Evolutionary conservation across 2,797 vertebrate species (phyloP).

Genomic region (Chelon auratus): DNA sequence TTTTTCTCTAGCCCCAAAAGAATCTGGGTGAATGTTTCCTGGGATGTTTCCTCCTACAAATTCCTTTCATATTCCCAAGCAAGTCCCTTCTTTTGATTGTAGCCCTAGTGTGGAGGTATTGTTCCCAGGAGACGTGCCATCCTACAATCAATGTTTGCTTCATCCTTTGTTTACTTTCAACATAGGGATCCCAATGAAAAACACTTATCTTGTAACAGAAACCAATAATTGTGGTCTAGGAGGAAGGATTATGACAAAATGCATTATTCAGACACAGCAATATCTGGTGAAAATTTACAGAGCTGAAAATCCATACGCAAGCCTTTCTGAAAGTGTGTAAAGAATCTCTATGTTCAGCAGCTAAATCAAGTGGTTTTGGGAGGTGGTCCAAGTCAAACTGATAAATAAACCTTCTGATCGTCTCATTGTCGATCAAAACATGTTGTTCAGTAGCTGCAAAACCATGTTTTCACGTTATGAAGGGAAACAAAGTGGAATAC

Average conservation of each 20-base stretch:
- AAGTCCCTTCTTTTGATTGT: conserved; percentile 58
- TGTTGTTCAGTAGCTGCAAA: conserved; percentile 7
- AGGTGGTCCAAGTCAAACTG: conserved; percentile 41
- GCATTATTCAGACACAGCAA: conserved; percentile 31
- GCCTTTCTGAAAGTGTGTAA: neutral
- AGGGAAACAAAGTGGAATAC: neutral
- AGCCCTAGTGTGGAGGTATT: neutral
- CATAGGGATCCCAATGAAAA: conserved; percentile 5
- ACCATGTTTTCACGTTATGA: neutral
- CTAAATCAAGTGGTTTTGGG: conserved; percentile 32
- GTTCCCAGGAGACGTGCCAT: conserved; percentile 26
- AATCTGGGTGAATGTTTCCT: neutral
- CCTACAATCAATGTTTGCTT: conserved; percentile 32
- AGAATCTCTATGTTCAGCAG: conserved; percentile 6
- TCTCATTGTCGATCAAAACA: conserved; percentile 33
- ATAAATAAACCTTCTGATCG: conserved; percentile 54
- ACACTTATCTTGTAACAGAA: neutral
- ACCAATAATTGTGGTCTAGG: conserved; percentile 6
- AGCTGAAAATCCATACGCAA: conserved; percentile 26
- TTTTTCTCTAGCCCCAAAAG: neutral
- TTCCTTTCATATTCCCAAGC: conserved; percentile 38
- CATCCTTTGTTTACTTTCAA: conserved; percentile 24
- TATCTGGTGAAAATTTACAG: conserved; percentile 20
- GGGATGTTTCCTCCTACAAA: conserved; percentile 32
- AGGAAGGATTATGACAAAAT: conserved; percentile 28